phyloP scores from a whole-genome alignment of 1,140 invertebrate genomes.

The Bombus sylvicola region DNA sequence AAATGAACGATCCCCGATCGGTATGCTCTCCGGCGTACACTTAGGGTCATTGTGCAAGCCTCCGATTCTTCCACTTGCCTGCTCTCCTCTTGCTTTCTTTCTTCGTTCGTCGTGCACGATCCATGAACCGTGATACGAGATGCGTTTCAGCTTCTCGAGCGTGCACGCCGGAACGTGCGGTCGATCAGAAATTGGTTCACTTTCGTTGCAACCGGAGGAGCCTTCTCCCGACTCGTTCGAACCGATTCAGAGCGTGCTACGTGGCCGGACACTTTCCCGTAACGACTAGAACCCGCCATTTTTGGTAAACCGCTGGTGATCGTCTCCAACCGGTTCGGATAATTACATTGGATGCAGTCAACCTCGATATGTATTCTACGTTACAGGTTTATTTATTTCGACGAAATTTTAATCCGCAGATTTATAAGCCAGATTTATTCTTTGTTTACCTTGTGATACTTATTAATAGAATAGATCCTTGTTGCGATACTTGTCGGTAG shows the following conservation, averaged over 20 bases:
- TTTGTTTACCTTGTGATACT: no score
- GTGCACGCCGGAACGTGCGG: constrained; percentile 30
- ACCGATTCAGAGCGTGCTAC: constrained; percentile 27
- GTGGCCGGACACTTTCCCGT: constrained; percentile 22
- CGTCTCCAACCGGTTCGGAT: no score
- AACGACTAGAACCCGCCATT: background rate
- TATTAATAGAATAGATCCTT: no score
- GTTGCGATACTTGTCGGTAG: no score
- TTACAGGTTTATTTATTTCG: no score
- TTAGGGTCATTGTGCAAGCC: constrained; percentile 9
- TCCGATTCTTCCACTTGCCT: background rate
- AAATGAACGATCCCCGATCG: no score
- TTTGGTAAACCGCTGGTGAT: background rate
- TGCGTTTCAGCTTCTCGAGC: constrained; percentile 27
- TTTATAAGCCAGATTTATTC: no score
- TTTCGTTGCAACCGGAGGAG: constrained; percentile 35
- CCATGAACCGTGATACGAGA: constrained; percentile 37
- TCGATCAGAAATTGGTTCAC: constrained; percentile 64
- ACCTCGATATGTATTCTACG: no score
- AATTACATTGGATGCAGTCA: background rate
- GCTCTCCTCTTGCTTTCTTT: constrained; percentile 32
- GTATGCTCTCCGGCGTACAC: background rate
- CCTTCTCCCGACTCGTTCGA: no score
- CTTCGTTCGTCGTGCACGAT: background rate
- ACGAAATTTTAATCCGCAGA: background rate